Evolutionary conservation across 2,113 vertebrate genomes (phyloP), one percentile per base, ranked within the genome.

Genomic region (Erythrocercus mccallii): DNA sequence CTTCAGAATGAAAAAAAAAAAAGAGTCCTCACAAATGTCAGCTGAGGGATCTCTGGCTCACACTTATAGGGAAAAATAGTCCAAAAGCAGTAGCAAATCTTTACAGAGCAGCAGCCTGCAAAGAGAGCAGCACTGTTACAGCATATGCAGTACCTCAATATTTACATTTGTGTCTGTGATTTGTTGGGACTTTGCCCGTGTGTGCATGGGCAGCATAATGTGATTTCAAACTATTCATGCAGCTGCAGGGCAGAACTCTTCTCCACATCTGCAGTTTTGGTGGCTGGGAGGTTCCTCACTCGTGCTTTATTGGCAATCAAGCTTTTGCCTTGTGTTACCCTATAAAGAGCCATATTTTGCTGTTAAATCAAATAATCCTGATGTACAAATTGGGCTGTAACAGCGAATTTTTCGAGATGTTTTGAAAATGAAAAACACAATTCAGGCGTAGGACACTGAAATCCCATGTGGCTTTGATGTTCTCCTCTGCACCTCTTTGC

Each of bases 291-390:
- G 42, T 51, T 95, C 76, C 37, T 56, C 7, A 8, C 27, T 28
- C 38, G 8, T 28, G 3, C 38, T 27, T 44, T 5, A 10, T 9
- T 42, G 44, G 42, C 58, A 80, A 0, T 35, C 38, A 20, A 45
- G 21, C 38, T 2, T 62, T 65, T 51, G 28, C 38, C 70, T 70
- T 78, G 23, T 28, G 40, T 79, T 68, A 22, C 45, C 25, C 22
- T 17, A 12, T 25, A 21, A 79, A 50, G 28, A 77, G 25, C 35
- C 5, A 1, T 15, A 15, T 10, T 57, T 53, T 60, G 64, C 28
- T 70, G 2, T 70, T 62, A 65, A 78, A 40, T 62, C 0, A 2
- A 33, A 9, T 28, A n/a, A 44, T 48, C 24, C 5, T 0, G 0
- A 4, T 47, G 4, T 40, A 24, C 23, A n/a, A 33, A 62, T 48